phyloP scores from a whole-genome alignment of 2,888 invertebrate genomes.

The Melinopterus prodromus region DNA sequence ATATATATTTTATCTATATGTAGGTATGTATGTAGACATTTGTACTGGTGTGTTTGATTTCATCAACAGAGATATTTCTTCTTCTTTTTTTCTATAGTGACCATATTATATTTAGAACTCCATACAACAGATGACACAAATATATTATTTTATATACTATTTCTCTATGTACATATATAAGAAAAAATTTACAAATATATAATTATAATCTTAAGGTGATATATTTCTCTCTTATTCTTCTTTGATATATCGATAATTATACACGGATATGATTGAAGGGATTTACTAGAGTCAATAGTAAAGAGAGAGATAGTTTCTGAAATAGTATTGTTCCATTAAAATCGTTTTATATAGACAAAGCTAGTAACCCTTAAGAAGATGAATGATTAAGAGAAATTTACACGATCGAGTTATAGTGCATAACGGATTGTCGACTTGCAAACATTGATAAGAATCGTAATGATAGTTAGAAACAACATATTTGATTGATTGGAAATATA shows the following conservation, averaged over 20 bases:
- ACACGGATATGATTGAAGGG: slow-evolving; percentile 39
- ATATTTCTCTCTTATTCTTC: slow-evolving; percentile 27
- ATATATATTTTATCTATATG: neutral
- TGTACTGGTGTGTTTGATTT: slow-evolving; percentile 38
- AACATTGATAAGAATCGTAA: slow-evolving; percentile 42
- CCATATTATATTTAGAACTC: slow-evolving; percentile 16
- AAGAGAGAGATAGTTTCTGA: neutral
- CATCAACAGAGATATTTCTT: slow-evolving; percentile 29
- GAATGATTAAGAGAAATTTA: slow-evolving; percentile 4
- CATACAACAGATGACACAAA: slow-evolving; percentile 45
- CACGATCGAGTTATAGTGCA: slow-evolving; percentile 46
- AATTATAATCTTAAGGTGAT: slow-evolving; percentile 18
- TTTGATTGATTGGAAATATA: slow-evolving; percentile 14
- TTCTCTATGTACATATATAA: slow-evolving; percentile 54
- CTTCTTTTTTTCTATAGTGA: slow-evolving; percentile 33
- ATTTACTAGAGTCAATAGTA: neutral
- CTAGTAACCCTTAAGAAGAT: neutral
- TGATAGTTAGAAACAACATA: slow-evolving; percentile 17
- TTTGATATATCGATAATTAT: slow-evolving; percentile 9
- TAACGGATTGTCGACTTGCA: slow-evolving; percentile 55
- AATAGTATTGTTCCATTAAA: neutral
- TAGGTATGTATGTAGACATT: slow-evolving; percentile 33
- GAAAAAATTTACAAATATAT: slow-evolving; percentile 39
- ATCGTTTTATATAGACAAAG: neutral
- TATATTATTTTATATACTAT: slow-evolving; percentile 48